A percentile compares a stretch with the other conserved stretches of the same genome.
Conservation (phyloP, 2,888 invertebrate genomes). For the Spilarctia lutea region DNA sequence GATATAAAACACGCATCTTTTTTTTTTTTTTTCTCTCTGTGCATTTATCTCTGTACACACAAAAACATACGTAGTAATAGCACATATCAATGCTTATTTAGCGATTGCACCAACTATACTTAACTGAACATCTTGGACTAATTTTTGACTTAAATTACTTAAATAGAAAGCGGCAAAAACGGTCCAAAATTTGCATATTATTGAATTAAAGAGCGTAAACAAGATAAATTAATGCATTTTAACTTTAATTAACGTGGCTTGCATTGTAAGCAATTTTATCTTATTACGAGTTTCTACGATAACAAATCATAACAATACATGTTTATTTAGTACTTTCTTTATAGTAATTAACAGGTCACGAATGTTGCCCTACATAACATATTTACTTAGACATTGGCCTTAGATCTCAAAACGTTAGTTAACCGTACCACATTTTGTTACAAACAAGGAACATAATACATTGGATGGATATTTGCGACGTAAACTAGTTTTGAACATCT, state of each 20-base stretch:
- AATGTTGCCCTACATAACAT: background rate
- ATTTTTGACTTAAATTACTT: background rate
- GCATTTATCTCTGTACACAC: background rate
- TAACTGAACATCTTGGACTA: background rate
- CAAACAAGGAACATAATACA: background rate
- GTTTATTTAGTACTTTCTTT: background rate
- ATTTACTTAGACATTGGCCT: background rate
- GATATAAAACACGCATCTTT: background rate
- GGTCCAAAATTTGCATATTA: background rate
- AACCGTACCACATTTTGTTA: background rate
- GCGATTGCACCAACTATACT: background rate
- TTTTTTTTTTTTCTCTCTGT: too few species aligned
- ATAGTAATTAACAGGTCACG: background rate
- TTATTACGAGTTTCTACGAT: background rate
- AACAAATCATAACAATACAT: background rate
- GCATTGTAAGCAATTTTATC: background rate
- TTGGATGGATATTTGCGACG: conserved; percentile 3
- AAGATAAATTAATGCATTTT: background rate
- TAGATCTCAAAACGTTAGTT: background rate
- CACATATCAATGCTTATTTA: background rate
- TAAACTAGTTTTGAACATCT: background rate
- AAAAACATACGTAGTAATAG: background rate
- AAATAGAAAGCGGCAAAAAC: background rate
- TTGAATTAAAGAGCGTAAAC: background rate
- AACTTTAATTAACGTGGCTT: background rate